These are phyloP conservation scores for Corvus cornix DNA, from an alignment of 2,113 vertebrate species.

Conservation along the genomic window DNA sequence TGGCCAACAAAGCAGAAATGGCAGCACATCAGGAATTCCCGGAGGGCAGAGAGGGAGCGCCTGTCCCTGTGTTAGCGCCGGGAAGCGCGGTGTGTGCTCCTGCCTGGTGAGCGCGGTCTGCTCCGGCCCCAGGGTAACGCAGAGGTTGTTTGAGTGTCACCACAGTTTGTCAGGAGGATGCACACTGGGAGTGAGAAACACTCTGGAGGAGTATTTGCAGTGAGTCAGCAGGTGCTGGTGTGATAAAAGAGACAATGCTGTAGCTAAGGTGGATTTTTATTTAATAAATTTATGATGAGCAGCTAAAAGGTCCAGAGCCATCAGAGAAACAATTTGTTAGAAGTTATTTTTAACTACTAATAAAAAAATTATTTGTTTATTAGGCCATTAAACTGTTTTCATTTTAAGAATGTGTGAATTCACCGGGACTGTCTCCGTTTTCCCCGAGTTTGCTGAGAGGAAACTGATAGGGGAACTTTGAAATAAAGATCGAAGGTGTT, in stretches of 20 bases:
- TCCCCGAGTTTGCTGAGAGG: neutral
- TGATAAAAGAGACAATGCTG: neutral
- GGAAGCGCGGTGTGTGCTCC: neutral
- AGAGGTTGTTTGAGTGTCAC: neutral
- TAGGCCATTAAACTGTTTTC: neutral
- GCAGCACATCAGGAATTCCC: accelerated
- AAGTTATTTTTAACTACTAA: neutral
- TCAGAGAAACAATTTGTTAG: neutral
- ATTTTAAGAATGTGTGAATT: neutral
- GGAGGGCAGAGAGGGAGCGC: accelerated
- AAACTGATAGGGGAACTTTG: neutral
- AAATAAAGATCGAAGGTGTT: neutral
- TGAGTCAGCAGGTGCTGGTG: neutral
- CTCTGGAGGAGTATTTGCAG: neutral
- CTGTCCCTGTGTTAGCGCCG: accelerated
- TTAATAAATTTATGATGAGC: neutral
- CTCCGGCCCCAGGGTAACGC: neutral
- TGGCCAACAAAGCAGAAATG: neutral
- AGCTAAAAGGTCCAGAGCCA: neutral
- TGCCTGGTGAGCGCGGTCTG: accelerated
- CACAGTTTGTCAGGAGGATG: neutral
- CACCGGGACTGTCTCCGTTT: neutral
- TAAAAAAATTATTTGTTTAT: neutral
- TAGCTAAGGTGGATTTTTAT: neutral
- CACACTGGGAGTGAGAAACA: neutral